Percentiles rank a stretch among this genome's conserved stretches.
Evolutionary conservation across 2,888 invertebrate genomes (phyloP).

Genomic region (Macrophya alboannulata): DNA sequence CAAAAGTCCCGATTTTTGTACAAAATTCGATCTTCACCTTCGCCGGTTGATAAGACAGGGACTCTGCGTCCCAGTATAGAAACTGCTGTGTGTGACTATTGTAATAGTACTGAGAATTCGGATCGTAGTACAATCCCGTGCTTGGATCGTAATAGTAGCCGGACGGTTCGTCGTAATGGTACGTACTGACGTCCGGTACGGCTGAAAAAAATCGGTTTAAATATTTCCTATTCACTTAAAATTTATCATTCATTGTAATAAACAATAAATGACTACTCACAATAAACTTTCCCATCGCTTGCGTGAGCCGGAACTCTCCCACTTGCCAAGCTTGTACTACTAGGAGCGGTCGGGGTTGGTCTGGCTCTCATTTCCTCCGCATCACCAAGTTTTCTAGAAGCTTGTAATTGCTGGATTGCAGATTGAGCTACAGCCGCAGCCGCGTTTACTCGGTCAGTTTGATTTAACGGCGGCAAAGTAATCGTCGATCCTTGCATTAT

Average conservation of each 20-base stretch:
- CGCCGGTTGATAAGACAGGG: slow-evolving; percentile 77
- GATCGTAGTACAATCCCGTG: slow-evolving; percentile 98
- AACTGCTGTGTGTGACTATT: slow-evolving; percentile 95
- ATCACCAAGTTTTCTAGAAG: slow-evolving; percentile 76
- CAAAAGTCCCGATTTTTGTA: not conserved
- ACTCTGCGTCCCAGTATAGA: slow-evolving; percentile 95
- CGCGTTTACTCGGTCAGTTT: slow-evolving; percentile 89
- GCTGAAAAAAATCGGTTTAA: slow-evolving; percentile 75
- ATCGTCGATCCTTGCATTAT: slow-evolving; percentile 83
- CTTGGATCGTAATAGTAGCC: slow-evolving; percentile 97
- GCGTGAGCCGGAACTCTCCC: slow-evolving; percentile 76
- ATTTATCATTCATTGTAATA: not conserved
- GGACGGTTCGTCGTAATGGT: slow-evolving; percentile 96
- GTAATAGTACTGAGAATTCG: slow-evolving; percentile 97
- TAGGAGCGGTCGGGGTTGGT: slow-evolving; percentile 78
- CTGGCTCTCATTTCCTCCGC: slow-evolving; percentile 77
- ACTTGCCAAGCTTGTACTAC: slow-evolving; percentile 77
- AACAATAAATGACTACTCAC: slow-evolving; percentile 76
- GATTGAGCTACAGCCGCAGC: slow-evolving; percentile 95
- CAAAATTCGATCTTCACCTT: slow-evolving; percentile 44
- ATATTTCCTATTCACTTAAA: not conserved
- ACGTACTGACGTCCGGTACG: slow-evolving; percentile 94
- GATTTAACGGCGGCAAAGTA: slow-evolving; percentile 82
- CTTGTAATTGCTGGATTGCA: slow-evolving; percentile 87
- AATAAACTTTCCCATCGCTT: slow-evolving; percentile 86